Conservation (phyloP, 1,140 invertebrate species). For the Heliconius eleuchia region DNA sequence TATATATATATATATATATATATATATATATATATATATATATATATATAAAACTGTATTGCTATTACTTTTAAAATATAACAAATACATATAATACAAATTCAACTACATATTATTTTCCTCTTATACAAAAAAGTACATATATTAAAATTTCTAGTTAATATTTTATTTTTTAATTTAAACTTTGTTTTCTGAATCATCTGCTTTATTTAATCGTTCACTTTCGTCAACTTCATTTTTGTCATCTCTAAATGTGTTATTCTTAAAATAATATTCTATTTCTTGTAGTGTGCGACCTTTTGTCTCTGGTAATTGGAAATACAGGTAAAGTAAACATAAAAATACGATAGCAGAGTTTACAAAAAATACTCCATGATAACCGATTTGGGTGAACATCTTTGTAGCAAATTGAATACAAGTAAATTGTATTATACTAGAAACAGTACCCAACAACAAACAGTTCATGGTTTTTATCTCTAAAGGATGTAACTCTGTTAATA, state of each 20-base stretch:
- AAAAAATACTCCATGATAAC: slow-evolving; percentile 43
- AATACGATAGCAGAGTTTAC: slow-evolving; percentile 26
- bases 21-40: too few relatives aligned
- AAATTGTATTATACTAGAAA: slow-evolving; percentile 36
- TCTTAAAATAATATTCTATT: slow-evolving; percentile 42
- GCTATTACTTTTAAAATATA: too few relatives aligned
- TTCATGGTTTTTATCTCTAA: slow-evolving; percentile 36
- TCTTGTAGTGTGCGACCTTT: slow-evolving; percentile 42
- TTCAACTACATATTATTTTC: too few relatives aligned
- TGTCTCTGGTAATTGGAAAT: slow-evolving; percentile 40
- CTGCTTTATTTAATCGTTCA: slow-evolving; percentile 2
- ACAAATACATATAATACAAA: too few relatives aligned
- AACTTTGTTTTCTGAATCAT: background rate
- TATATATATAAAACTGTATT: too few relatives aligned
- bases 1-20: too few relatives aligned
- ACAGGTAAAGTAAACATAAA: slow-evolving; percentile 37
- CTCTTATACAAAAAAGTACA: too few relatives aligned
- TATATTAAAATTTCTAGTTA: too few relatives aligned
- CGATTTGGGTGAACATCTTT: slow-evolving; percentile 32
- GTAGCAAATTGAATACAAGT: slow-evolving; percentile 33
- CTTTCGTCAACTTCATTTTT: background rate
- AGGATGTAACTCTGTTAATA: slow-evolving; percentile 35
- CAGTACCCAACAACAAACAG: slow-evolving; percentile 20
- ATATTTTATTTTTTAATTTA: too few relatives aligned
- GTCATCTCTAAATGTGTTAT: slow-evolving; percentile 17